Conservation (phyloP, 2,888 invertebrate genomes). For the Cosmia trapezina region DNA sequence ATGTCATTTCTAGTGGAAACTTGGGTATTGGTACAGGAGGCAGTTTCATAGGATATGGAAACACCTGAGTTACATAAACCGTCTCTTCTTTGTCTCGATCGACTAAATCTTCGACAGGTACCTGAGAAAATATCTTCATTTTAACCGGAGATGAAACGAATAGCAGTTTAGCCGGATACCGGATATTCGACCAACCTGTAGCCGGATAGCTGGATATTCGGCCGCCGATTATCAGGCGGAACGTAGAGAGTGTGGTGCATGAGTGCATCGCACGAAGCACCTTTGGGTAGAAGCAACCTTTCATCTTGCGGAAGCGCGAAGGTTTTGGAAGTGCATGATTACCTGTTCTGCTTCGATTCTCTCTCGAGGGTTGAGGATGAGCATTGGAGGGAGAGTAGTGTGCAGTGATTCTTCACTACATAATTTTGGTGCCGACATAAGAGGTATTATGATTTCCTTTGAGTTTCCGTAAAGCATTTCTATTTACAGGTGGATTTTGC, state of each 20-base stretch:
- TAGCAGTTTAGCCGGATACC: too few species aligned
- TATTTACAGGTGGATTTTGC: constrained; percentile 15
- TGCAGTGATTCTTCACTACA: constrained; percentile 6
- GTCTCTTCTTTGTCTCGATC: not conserved
- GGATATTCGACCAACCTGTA: too few species aligned
- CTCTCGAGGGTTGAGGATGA: constrained; percentile 59
- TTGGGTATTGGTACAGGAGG: constrained; percentile 60
- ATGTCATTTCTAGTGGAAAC: constrained; percentile 69
- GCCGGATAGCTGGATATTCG: too few species aligned
- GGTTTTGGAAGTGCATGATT: not conserved
- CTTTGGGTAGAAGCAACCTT: not conserved
- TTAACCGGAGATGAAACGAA: too few species aligned
- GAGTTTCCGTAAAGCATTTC: not conserved
- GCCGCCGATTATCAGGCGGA: too few species aligned
- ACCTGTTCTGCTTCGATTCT: constrained; percentile 73
- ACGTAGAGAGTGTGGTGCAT: too few species aligned
- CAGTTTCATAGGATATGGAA: constrained; percentile 23
- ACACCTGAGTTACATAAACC: constrained; percentile 5
- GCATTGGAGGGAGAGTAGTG: constrained; percentile 11
- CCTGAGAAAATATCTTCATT: constrained; percentile 10
- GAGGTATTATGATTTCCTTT: not conserved
- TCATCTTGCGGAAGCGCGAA: not conserved
- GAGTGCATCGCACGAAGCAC: too few species aligned
- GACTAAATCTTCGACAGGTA: constrained; percentile 16
- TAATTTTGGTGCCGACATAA: constrained; percentile 10